Base-by-base conservation (phyloP, 2,113 vertebrate genomes). In the Octodon degus region DNA sequence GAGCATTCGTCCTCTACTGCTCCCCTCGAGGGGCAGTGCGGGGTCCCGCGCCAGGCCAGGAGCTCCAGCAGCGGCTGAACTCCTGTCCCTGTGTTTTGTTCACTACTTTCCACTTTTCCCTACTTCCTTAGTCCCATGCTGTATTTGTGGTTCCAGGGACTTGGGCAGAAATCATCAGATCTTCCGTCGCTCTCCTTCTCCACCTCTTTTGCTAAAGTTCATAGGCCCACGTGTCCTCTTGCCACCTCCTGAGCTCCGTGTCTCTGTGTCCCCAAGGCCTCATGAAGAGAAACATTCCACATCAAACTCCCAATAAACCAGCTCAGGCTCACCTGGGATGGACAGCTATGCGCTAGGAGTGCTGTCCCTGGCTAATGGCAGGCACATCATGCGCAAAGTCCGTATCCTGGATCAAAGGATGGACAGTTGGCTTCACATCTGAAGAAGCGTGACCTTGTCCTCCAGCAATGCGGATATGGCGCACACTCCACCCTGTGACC, bases 371-470 rank as follows among this genome's bases (percentile, higher is more conserved):
- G 7, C 16, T 50, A 81, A 65, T 4, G 0, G 43, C 8, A 50
- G 0, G 43, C 8, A 50, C 53, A 19, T 87, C 53, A 82, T 58
- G 2, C 2, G 7, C 58, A 55, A 77, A 53, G 80, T 79, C 58
- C 77, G 25, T 24, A 65, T 43, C 6, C 5, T 93, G 5, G 16
- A 77, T 65, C 32, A 0, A 86, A 97, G 92, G 10, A 32, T 0
- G 1, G 63, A 90, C 4, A 16, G 47, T 7, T 37, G 90, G 58
- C 32, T 91, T 55, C 24, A 0, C 0, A 0, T 90, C 34, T 25
- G 0, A 1, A 24, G 24, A 34, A 62, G 4, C 11, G 0, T 34
- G 1, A 47, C 37, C 30, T 1, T 13, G 0, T 20, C 30, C 60
- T 34, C 5, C 13, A 94, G 43, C 6, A 14, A 79, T 30, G 27